Base-by-base conservation (phyloP, 2,888 invertebrate species). In the Coremacera marginata region DNA sequence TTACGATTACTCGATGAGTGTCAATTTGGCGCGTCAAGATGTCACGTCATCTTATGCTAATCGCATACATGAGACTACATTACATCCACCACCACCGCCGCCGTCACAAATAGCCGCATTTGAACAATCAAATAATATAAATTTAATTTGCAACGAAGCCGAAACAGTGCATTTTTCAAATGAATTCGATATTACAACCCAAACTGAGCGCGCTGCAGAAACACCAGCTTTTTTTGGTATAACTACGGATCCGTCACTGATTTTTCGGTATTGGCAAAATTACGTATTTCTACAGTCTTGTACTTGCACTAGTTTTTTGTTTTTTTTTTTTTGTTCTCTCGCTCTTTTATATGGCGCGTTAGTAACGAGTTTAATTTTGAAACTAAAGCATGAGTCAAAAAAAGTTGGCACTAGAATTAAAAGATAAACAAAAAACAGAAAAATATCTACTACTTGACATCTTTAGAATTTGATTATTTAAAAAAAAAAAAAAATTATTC, bases 21-120 rank as follows among this genome's bases (percentile, higher is more conserved):
- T 81, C 22, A 76, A 79, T 81, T 44, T 67, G 62, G 78, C 79
- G n/a, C 81, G 82, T 19, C 80, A 80, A 75, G 25, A 65, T 75
- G n/a, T 75, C 55, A 22, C 49, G 60, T 22, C 62, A 75, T 14
- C 68, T 62, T 55, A 65, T 72, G 70, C 68, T 2, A 9, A 55
- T 60, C 75, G 62, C 60, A 19, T 27, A 27, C 60, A 60, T 22
- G 16, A 60, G 22, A 5, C 27, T 14, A 60, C 25, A 27, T 60
- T 14, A 60, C 27, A 16, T 60, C 27, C 25, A 44, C 44, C 44
- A 11, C 44, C 44, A 44, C 44, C 44, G 1, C 37, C 5, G 11
- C 44, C 57, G 22, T 22, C 19, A 19, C 19, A n/a, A 19, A 62
- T 37, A 2, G 25, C 37, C 37, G 4, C 72, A 25, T 2, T n/a